These are phyloP conservation scores for Metopolophium dirhodum DNA, from an alignment of 1,140 invertebrate species.

Conservation along the genomic window DNA sequence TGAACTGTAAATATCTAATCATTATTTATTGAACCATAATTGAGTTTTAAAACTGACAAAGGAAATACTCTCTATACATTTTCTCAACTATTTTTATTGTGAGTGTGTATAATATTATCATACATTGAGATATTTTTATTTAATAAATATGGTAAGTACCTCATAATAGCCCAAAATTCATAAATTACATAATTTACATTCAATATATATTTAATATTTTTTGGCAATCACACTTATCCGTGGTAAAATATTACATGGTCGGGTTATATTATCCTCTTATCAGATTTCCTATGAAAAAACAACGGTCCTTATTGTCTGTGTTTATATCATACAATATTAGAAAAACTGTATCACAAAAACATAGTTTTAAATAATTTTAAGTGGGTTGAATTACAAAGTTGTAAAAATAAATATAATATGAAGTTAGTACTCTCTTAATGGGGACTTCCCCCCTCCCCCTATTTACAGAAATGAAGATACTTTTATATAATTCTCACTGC, in stretches of 20 bases:
- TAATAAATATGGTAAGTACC: not conserved
- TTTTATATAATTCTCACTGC: no score
- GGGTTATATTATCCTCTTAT: not conserved
- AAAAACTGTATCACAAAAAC: no score
- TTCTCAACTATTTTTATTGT: not conserved
- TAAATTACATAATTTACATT: not conserved
- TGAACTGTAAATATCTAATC: not conserved
- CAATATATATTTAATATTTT: not conserved
- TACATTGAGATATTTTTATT: not conserved
- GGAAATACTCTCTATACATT: not conserved
- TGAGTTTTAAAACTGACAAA: not conserved
- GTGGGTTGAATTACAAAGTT: not conserved
- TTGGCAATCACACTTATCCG: not conserved
- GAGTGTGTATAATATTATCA: not conserved
- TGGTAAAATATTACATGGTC: not conserved
- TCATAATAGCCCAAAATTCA: not conserved
- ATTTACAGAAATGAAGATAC: not conserved
- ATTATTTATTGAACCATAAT: not conserved
- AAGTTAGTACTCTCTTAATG: not conserved
- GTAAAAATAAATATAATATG: not conserved
- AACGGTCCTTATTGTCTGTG: not conserved
- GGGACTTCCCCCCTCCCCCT: no score
- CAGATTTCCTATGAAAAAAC: not conserved
- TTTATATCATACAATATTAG: not conserved
- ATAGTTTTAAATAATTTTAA: no score